Percentiles rank a stretch among this genome's conserved stretches.
Conservation (phyloP, 1,140 invertebrate species). For the Drosophila ananassae region DNA sequence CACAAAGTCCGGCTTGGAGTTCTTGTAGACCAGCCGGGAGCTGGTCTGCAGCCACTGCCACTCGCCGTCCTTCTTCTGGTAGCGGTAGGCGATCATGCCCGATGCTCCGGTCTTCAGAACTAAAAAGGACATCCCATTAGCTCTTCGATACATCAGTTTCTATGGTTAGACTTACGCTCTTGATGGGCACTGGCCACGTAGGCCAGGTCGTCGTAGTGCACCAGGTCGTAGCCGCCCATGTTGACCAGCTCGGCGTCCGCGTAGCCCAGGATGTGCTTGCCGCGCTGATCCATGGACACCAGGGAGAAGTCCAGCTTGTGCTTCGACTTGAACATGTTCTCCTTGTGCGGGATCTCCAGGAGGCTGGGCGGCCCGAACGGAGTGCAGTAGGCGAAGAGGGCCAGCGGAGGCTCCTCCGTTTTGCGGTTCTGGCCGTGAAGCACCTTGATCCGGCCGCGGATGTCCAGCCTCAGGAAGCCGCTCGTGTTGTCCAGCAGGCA, state of each 20-base stretch:
- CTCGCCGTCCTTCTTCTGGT: conserved; percentile 95
- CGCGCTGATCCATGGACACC: conserved; percentile 98
- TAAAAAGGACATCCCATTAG: conserved; percentile 81
- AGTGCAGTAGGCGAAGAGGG: conserved; percentile 98
- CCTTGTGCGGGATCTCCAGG: conserved; percentile 94
- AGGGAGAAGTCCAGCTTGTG: conserved; percentile 98
- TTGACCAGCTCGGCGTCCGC: conserved; percentile 95
- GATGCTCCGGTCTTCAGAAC: conserved; percentile 99
- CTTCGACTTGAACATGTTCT: conserved; percentile 99
- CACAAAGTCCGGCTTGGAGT: conserved; percentile 99
- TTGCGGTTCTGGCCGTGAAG: conserved; percentile 98
- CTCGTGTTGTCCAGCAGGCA: conserved; percentile 99
- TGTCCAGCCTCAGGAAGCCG: conserved; percentile 98
- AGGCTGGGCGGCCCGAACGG: conserved; percentile 98
- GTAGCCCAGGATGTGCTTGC: conserved; percentile 97
- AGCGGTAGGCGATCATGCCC: conserved; percentile 98
- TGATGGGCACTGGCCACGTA: conserved; percentile 99
- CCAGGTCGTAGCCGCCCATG: conserved; percentile 97
- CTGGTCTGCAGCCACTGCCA: conserved; percentile 99
- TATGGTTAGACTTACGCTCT: conserved; percentile 92
- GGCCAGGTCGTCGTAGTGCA: conserved; percentile 98
- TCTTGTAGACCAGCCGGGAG: conserved; percentile 98
- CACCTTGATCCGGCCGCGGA: conserved; percentile 97
- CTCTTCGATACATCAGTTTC: background rate
- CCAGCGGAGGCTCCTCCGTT: conserved; percentile 95